phyloP scores from a whole-genome alignment of 2,888 invertebrate species.

The Ornithoptera alexandrae region DNA sequence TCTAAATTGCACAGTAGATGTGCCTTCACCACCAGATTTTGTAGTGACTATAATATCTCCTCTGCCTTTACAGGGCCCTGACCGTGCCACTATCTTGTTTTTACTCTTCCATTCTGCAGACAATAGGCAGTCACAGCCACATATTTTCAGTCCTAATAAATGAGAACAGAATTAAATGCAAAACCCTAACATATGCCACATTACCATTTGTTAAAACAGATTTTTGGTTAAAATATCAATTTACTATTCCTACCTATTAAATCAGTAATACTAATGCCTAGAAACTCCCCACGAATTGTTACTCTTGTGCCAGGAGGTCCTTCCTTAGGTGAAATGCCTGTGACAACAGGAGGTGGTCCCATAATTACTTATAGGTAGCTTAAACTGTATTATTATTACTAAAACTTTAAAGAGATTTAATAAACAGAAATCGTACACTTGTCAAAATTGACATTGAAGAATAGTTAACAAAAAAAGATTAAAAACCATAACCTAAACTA shows the following conservation, averaged over 20 bases:
- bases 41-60: constrained; percentile 96
- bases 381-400: neutral
- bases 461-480: neutral
- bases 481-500: neutral
- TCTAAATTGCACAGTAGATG: constrained; percentile 93
- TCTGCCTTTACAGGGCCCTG: constrained; percentile 93
- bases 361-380: constrained; percentile 50
- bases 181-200: neutral
- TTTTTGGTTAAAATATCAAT: neutral
- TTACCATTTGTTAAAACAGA: neutral
- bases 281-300: constrained; percentile 96
- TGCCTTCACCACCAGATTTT: constrained; percentile 90
- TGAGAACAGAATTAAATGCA: neutral
- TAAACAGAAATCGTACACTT: neutral
- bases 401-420: neutral
- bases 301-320: constrained; percentile 98
- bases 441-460: constrained; percentile 1
- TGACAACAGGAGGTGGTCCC: constrained; percentile 92
- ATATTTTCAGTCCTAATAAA: constrained; percentile 91
- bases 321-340: constrained; percentile 98
- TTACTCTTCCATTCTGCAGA: constrained; percentile 99
- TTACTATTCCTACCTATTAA: constrained; percentile 83
- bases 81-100: constrained; percentile 97
- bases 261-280: constrained; percentile 92
- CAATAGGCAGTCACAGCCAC: constrained; percentile 95